A percentile compares a stretch with the other conserved stretches of the same genome.
These are phyloP conservation scores for Limnephilus auricula DNA, from an alignment of 2,888 invertebrate species.

Conservation along the genomic window DNA sequence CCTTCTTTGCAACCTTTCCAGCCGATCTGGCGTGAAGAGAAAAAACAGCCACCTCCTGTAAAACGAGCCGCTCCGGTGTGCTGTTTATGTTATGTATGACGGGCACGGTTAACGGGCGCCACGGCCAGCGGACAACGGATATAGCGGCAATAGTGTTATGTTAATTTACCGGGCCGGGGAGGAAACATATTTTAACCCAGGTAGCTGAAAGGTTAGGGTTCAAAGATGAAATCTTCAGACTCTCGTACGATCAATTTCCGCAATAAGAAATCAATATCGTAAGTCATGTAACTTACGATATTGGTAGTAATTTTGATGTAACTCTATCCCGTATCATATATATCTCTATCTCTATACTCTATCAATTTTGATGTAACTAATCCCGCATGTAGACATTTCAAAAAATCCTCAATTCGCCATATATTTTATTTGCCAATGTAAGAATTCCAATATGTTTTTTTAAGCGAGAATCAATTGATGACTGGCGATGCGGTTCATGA, in stretches of 20 bases:
- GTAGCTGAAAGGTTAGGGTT: constrained; percentile 12
- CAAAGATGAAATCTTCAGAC: background rate
- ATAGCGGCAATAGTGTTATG: constrained; percentile 58
- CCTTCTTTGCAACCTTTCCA: background rate
- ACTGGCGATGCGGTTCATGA: too few relatives aligned
- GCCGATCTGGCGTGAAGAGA: constrained; percentile 2
- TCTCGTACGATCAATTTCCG: background rate
- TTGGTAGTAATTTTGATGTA: too few relatives aligned
- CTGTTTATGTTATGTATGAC: constrained; percentile 3
- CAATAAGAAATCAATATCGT: background rate
- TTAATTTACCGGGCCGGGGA: constrained; percentile 62
- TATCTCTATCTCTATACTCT: too few relatives aligned
- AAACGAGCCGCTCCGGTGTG: background rate
- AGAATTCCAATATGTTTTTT: too few relatives aligned
- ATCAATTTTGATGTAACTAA: too few relatives aligned
- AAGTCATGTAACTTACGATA: background rate
- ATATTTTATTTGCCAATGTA: too few relatives aligned
- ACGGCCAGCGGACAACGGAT: constrained; percentile 56
- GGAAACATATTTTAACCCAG: constrained; percentile 60
- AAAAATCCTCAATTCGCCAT: too few relatives aligned
- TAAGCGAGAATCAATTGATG: too few relatives aligned
- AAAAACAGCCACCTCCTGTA: background rate
- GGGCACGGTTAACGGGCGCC: constrained; percentile 32
- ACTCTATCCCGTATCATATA: too few relatives aligned
- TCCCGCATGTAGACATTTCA: too few relatives aligned